Conservation (phyloP, 2,888 invertebrate species). For the Geophilus truncorum region DNA sequence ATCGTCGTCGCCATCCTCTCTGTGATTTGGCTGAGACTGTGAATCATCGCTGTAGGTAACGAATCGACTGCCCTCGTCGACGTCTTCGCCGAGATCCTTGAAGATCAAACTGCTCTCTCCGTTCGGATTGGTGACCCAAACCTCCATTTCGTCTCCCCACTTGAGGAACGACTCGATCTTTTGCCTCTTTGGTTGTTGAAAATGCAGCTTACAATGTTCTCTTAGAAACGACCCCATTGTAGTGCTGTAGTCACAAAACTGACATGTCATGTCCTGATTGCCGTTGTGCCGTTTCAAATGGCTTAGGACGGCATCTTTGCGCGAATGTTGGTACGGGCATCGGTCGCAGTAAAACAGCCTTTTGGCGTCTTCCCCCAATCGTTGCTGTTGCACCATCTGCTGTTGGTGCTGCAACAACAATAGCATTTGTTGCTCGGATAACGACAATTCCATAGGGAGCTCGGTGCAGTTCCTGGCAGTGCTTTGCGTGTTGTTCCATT, state of each 20-base stretch:
- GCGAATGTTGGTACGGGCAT: constrained; percentile 73
- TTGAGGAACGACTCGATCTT: not conserved
- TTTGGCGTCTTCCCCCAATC: constrained; percentile 39
- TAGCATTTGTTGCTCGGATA: constrained; percentile 60
- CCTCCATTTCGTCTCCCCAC: constrained; percentile 27
- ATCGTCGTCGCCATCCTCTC: not conserved
- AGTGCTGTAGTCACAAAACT: constrained; percentile 75
- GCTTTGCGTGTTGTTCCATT: constrained; percentile 39
- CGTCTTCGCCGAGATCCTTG: not conserved
- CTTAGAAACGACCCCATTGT: constrained; percentile 66
- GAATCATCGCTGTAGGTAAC: not conserved
- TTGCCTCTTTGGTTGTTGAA: constrained; percentile 45
- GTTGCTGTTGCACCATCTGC: constrained; percentile 48
- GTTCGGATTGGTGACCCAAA: not conserved
- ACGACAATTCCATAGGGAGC: constrained; percentile 48
- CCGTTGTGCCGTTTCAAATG: constrained; percentile 69
- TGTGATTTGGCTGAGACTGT: not conserved
- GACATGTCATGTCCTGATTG: constrained; percentile 63
- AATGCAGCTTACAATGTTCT: constrained; percentile 75
- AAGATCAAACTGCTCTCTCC: not conserved
- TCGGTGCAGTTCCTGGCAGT: constrained; percentile 25
- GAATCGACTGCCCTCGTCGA: not conserved
- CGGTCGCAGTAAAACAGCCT: constrained; percentile 38
- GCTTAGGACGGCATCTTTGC: constrained; percentile 66
- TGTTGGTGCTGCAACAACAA: constrained; percentile 50